phyloP scores from a whole-genome alignment of 2,113 vertebrate genomes.

The Upupa epops region DNA sequence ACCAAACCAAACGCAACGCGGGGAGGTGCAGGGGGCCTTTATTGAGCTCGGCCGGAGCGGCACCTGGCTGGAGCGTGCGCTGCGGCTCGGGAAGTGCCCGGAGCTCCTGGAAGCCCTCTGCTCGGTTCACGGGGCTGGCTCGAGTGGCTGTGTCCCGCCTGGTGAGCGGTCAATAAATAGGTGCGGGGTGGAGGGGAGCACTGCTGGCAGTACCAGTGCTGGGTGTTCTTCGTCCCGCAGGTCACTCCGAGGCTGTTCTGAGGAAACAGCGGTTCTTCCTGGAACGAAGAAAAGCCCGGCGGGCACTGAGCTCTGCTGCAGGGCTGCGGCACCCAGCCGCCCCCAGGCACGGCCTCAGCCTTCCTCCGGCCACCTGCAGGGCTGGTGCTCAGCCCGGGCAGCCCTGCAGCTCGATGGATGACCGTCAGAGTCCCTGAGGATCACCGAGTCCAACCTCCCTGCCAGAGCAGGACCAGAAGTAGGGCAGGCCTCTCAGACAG shows the following conservation, averaged over 20 bases:
- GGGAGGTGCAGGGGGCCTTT: conserved; percentile 50
- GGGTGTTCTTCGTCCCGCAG: neutral
- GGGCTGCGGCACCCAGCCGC: too few species aligned
- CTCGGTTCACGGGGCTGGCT: neutral
- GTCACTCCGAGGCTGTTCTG: conserved; percentile 68
- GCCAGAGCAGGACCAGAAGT: too few species aligned
- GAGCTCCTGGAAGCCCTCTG: conserved; percentile 13
- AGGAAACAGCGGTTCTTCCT: conserved; percentile 80
- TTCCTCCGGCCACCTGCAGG: too few species aligned
- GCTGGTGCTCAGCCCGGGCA: too few species aligned
- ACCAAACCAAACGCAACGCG: neutral
- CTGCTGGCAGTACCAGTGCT: neutral
- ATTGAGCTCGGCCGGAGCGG: conserved; percentile 43
- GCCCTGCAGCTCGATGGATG: too few species aligned
- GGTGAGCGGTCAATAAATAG: conserved; percentile 53
- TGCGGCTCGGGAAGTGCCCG: neutral
- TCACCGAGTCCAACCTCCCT: too few species aligned
- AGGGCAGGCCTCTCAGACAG: too few species aligned
- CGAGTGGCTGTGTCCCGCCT: neutral
- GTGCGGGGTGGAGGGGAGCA: conserved; percentile 31
- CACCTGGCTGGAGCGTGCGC: conserved; percentile 4
- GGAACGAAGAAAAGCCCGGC: neutral
- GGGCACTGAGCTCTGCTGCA: neutral
- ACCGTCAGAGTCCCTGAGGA: too few species aligned
- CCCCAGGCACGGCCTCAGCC: too few species aligned